Evolutionary conservation across 1,140 invertebrate species (phyloP).

Genomic region (Lasaia peninsularis): DNA sequence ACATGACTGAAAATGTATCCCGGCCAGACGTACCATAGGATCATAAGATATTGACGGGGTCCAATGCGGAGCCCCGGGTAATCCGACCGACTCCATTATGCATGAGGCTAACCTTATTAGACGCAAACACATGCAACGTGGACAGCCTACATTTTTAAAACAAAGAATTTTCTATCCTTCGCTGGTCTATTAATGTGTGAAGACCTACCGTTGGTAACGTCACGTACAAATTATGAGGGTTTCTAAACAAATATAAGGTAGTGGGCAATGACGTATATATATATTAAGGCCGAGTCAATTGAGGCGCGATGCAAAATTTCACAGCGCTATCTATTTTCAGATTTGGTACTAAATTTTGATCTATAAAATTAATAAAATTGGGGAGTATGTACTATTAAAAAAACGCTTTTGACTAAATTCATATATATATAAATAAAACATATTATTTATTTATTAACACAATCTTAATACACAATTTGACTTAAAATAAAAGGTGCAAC

Average conservation of each 20-base stretch:
- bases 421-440: too few species aligned
- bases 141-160: slow-evolving; percentile 11
- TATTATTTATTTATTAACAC: too few species aligned
- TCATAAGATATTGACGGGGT: slow-evolving; percentile 11
- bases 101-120: slow-evolving; percentile 10
- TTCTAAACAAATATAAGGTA: background rate
- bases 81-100: slow-evolving; percentile 8
- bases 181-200: background rate
- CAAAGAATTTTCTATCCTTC: slow-evolving; percentile 1
- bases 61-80: slow-evolving; percentile 4
- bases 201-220: background rate
- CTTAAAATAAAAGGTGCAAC: too few species aligned
- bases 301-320: too few species aligned
- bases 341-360: too few species aligned
- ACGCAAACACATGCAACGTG: slow-evolving; percentile 8
- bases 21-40: slow-evolving; percentile 2
- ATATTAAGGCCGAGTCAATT: too few species aligned
- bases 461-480: too few species aligned
- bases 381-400: too few species aligned
- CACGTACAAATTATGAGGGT: background rate
- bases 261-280: too few species aligned
- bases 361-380: too few species aligned
- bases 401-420: too few species aligned
- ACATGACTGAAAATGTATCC: slow-evolving; percentile 7
- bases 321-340: too few species aligned